These are phyloP conservation scores for Alloscopus bannaensis DNA, from an alignment of 2,888 invertebrate species.

Conservation along the genomic window DNA sequence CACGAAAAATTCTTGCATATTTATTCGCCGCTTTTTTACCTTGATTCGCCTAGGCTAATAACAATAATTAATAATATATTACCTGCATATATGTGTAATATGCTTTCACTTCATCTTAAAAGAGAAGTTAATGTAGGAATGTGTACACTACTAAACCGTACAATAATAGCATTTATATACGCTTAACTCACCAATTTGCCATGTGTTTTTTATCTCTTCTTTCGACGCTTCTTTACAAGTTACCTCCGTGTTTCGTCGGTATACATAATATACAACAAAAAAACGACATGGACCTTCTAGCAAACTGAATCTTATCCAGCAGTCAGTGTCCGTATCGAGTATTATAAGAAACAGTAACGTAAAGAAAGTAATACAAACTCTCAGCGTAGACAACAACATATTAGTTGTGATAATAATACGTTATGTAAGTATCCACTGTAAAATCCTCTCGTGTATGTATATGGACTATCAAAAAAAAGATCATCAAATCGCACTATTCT, in stretches of 20 bases:
- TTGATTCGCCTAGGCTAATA: neutral
- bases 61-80: conserved; percentile 4
- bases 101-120: conserved; percentile 18
- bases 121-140: conserved; percentile 57
- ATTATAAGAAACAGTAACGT: too few species aligned
- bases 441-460: too few species aligned
- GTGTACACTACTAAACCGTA: conserved; percentile 63
- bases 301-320: too few species aligned
- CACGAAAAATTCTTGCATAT: conserved; percentile 65
- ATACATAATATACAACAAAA: neutral
- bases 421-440: conserved; percentile 53
- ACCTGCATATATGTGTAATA: conserved; percentile 22
- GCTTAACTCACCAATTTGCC: conserved; percentile 41
- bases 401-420: conserved; percentile 54
- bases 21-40: conserved; percentile 50
- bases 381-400: too few species aligned
- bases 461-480: conserved; percentile 9
- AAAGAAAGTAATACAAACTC: too few species aligned
- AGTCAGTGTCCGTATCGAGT: too few species aligned
- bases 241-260: too few species aligned
- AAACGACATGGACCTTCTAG: neutral
- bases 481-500: conserved; percentile 9
- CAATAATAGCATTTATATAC: conserved; percentile 33
- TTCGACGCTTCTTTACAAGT: too few species aligned
- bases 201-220: conserved; percentile 42